phyloP scores from a whole-genome alignment of 2,888 invertebrate species.

The Epirrhoe alternata region DNA sequence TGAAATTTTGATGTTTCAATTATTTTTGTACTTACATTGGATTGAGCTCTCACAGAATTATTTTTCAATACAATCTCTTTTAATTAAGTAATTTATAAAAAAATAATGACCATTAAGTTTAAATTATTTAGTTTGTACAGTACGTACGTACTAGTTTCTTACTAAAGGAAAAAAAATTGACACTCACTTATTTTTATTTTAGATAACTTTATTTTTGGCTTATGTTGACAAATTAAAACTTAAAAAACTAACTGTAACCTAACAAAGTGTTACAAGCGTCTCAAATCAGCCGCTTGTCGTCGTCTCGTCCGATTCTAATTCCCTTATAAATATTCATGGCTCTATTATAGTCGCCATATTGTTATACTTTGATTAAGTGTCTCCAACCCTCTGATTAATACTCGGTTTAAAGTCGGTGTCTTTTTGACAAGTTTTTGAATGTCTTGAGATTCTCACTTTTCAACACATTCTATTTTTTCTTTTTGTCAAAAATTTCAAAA shows the following conservation, averaged over 20 bases:
- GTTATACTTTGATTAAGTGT: constrained; percentile 83
- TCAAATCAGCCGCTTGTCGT: constrained; percentile 61
- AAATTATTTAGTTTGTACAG: too few species aligned
- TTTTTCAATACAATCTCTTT: too few species aligned
- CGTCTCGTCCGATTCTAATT: constrained; percentile 68
- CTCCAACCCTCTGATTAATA: constrained; percentile 74
- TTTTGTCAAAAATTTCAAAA: not conserved
- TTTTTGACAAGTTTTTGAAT: constrained; percentile 48
- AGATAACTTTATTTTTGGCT: too few species aligned
- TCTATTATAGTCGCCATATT: constrained; percentile 71
- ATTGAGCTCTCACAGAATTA: too few species aligned
- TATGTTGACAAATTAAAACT: not conserved
- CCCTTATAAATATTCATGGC: constrained; percentile 80
- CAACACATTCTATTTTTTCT: not conserved
- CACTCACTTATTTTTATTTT: too few species aligned
- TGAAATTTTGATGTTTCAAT: not conserved
- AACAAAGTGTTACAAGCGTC: constrained; percentile 57
- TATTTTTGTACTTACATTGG: too few species aligned
- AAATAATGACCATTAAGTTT: too few species aligned
- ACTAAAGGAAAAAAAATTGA: too few species aligned
- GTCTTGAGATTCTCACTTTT: constrained; percentile 16
- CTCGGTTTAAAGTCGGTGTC: constrained; percentile 45
- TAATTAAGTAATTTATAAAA: too few species aligned
- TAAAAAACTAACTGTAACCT: not conserved
- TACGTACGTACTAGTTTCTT: too few species aligned